Percentiles rank a stretch among this genome's conserved stretches.
These are phyloP conservation scores for Strongylocentrotus purpuratus DNA, from an alignment of 35 echinoderm and acorn worm species.

Conservation along the genomic window DNA sequence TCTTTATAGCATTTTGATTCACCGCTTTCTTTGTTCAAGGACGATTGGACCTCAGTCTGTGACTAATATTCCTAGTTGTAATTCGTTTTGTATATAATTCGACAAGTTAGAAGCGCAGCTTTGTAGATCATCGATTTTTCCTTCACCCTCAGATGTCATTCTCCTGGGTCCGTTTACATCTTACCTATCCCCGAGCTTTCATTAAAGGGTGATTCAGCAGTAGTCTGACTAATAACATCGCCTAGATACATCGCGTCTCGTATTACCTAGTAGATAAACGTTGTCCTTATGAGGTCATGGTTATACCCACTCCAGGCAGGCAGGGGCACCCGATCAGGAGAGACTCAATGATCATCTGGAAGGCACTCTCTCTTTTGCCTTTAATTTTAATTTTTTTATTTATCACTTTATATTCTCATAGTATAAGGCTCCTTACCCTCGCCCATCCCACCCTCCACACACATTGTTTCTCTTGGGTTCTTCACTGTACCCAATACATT, in stretches of 20 bases:
- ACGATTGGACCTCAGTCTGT: not conserved
- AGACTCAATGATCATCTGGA: not conserved
- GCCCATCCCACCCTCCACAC: too few species aligned
- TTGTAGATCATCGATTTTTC: not conserved
- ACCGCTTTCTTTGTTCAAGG: not conserved
- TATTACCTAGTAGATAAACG: not conserved
- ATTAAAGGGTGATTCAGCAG: conserved; percentile 2
- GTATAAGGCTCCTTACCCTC: too few species aligned
- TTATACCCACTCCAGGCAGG: not conserved
- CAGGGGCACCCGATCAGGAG: not conserved
- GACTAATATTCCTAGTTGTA: not conserved
- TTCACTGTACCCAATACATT: too few species aligned
- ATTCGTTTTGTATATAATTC: not conserved
- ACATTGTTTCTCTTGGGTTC: too few species aligned
- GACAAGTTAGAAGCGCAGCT: not conserved
- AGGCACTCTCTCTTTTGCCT: not conserved
- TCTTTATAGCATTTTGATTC: not conserved
- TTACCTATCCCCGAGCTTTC: not conserved
- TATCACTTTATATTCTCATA: too few species aligned
- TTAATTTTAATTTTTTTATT: too few species aligned
- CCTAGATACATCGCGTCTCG: not conserved
- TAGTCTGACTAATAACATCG: not conserved
- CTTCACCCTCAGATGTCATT: not conserved
- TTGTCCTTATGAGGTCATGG: not conserved
- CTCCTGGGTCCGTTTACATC: not conserved